Percentiles rank a stretch among this genome's conserved stretches.
Conservation (phyloP, 1,140 invertebrate species). For the Drosophila arizonae region DNA sequence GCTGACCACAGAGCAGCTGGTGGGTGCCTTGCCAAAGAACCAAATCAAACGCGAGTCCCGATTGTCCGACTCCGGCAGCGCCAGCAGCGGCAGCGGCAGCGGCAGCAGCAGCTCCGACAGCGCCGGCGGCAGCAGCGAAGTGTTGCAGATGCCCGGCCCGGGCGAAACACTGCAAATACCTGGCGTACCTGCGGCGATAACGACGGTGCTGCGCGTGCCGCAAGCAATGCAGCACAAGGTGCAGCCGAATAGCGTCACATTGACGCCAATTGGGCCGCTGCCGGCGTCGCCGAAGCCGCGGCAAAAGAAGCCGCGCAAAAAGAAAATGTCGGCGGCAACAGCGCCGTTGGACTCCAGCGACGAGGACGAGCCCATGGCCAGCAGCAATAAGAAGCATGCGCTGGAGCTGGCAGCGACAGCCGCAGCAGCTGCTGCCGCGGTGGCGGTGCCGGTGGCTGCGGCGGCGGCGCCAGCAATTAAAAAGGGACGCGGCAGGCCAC, state of each 20-base stretch:
- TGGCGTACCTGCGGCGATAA: slow-evolving; percentile 74
- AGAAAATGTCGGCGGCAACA: slow-evolving; percentile 44
- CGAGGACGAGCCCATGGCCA: slow-evolving; percentile 72
- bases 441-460: slow-evolving; percentile 1
- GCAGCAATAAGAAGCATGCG: slow-evolving; percentile 48
- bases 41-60: slow-evolving; percentile 65
- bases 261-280: slow-evolving; percentile 62
- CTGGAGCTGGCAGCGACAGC: slow-evolving; percentile 34
- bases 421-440: slow-evolving; percentile 20
- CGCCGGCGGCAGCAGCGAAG: slow-evolving; percentile 41
- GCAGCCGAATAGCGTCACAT: slow-evolving; percentile 56
- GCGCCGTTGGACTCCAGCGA: slow-evolving; percentile 71
- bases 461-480: slow-evolving; percentile 42
- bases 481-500: slow-evolving; percentile 73
- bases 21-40: slow-evolving; percentile 53
- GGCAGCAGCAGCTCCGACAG: slow-evolving; percentile 63
- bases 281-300: slow-evolving; percentile 65
- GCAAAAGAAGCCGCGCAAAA: slow-evolving; percentile 66
- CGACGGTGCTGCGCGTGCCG: slow-evolving; percentile 55
- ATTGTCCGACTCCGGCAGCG: slow-evolving; percentile 59
- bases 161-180: slow-evolving; percentile 68
- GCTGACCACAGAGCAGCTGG: slow-evolving; percentile 39
- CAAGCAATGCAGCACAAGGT: slow-evolving; percentile 46
- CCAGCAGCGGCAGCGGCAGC: slow-evolving; percentile 41
- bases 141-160: slow-evolving; percentile 57